A percentile compares a stretch with the other conserved stretches of the same genome.
phyloP scores from a whole-genome alignment of 2,888 invertebrate genomes.

The Scaptomyza reducta region DNA sequence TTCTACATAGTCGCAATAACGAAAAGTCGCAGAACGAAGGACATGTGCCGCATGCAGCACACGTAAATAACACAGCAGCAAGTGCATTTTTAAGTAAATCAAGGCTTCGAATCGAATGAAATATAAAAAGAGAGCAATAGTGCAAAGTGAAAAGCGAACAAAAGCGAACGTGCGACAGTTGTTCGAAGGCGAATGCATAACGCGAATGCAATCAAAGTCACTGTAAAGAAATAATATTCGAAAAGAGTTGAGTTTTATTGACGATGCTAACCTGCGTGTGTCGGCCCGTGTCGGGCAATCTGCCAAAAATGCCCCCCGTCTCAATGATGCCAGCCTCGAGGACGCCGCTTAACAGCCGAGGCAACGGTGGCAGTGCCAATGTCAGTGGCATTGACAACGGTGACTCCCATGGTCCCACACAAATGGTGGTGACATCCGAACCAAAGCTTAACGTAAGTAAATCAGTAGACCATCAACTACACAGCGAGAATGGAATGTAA shows the following conservation, averaged over 20 bases:
- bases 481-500: constrained; percentile 38
- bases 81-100: constrained; percentile 63
- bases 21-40: constrained; percentile 53
- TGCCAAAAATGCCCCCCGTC: constrained; percentile 83
- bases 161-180: constrained; percentile 17
- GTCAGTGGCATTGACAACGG: constrained; percentile 24
- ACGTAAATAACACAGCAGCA: constrained; percentile 37
- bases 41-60: constrained; percentile 37
- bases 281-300: constrained; percentile 84
- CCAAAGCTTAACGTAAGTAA: constrained; percentile 83
- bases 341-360: constrained; percentile 58
- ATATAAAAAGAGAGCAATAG: constrained; percentile 7
- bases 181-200: constrained; percentile 12
- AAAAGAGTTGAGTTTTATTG: constrained; percentile 36
- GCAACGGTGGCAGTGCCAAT: constrained; percentile 54
- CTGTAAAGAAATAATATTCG: constrained; percentile 9
- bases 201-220: constrained; percentile 48
- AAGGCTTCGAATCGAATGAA: constrained; percentile 14
- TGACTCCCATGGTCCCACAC: constrained; percentile 44
- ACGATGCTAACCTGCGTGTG: constrained; percentile 84
- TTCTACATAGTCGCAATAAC: constrained; percentile 25
- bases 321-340: constrained; percentile 80
- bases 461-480: constrained; percentile 42
- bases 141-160: not conserved
- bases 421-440: constrained; percentile 84